Base-by-base conservation (phyloP, 2,797 vertebrate genomes). In the Arctocebus calabarensis region DNA sequence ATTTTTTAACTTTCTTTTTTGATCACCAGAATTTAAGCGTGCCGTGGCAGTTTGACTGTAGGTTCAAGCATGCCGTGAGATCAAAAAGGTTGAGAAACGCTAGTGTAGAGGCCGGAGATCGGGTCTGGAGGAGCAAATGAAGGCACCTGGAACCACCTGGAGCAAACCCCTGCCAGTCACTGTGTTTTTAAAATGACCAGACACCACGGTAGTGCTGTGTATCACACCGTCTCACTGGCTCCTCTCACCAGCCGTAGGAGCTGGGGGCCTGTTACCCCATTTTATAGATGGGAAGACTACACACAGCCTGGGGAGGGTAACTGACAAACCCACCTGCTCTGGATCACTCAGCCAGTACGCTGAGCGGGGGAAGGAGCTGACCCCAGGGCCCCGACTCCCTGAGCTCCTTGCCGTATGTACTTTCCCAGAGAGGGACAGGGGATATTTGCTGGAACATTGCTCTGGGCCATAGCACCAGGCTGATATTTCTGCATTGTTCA, bases 371-470 rank as follows among this genome's bases (percentile, higher is more conserved):
- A 17, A 48, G 75, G 27, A 52, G 2, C 22, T 29, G 88, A 83
- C 78, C 14, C 29, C 13, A 37, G 48, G 20, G 45, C 25, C 7
- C 55, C 11, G 71, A 55, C 17, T 70, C 68, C 45, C 81, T 4
- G 5, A 59, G 68, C 27, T 12, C 1, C 0, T 17, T 45, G 25
- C 32, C 6, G 3, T 7, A 0, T 6, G 23, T 2, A 25, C 27
- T 83, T 62, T 71, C 4, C 10, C 20, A 20, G 3, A 23, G 32
- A 83, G 27, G 43, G 48, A 66, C 5, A 40, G 45, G 7, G 37
- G 61, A 55, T 25, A 0, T 23, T 37, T 11, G 22, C 17, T 7
- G 7, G 23, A 5, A 64, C 45, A 0, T 48, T 22, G 6, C 66
- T 45, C 52, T 29, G 8, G 83, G 29, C 19, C 37, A 17, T 11